Base-by-base conservation (phyloP, 2,797 vertebrate species). In the Gymnoscopelus braueri region DNA sequence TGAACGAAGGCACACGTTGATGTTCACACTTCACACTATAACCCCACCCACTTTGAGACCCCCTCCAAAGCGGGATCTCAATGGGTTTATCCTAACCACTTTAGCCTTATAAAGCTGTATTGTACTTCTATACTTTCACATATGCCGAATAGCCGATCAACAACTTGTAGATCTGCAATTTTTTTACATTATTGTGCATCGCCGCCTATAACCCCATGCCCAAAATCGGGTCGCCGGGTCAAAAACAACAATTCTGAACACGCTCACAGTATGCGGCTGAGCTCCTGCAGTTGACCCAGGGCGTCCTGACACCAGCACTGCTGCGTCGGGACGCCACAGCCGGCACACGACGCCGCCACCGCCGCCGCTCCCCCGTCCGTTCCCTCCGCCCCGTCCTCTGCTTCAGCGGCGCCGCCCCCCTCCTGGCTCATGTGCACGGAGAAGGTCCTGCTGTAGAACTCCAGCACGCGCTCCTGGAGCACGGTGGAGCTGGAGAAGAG, bases 391-490 rank as follows among this genome's bases (percentile, higher is more conserved):
- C 64, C 76, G 3, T 82, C 79, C 23, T 55, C 72, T 55, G 84
- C 82, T 51, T 82, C 82, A 0, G 84, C 91, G 0, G 61, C 83
- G 0, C 87, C 88, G 52, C 91, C 91, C 6, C 91, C 93, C 10
- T 94, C 91, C 75, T 81, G 94, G 78, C 80, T 89, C 95, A 98
- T 98, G 61, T 97, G 96, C 62, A 97, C 96, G 3, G 94, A 94
- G 89, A 99, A 95, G 0, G 96, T 96, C 69, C 96, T 92, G 78
- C 95, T 95, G 75, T 98, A 98, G 60, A 98, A 97, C 74, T 95
- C 95, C 79, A 96, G 94, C 73, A 98, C 93, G 60, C 95, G 92
- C 14, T 95, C 93, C 91, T 96, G 96, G 52, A 99, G 96, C 58
- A 92, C 77, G 0, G 94, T 90, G 0, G 94, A 91, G 0, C 96